Evolutionary conservation across 2,888 invertebrate genomes (phyloP).

Genomic region (Lasioglossum vierecki): DNA sequence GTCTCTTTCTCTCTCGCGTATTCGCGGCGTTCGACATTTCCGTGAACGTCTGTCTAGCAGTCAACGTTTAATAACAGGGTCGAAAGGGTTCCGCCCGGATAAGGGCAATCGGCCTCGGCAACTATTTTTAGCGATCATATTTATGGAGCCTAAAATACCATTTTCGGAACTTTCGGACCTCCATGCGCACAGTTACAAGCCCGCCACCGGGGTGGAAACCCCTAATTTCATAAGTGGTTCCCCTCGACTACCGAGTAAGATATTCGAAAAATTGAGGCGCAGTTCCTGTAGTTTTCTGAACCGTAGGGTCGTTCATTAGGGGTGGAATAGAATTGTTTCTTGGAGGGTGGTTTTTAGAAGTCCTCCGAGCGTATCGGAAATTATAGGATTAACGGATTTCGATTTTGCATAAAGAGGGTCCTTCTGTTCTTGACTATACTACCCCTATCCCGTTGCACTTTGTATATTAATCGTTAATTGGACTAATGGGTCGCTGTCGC

Average conservation of each 20-base stretch:
- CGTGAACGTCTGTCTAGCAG: constrained; percentile 2
- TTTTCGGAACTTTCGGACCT: not conserved
- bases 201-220: not conserved
- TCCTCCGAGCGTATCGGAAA: not conserved
- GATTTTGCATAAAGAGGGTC: not conserved
- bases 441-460: not conserved
- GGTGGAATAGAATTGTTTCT: not conserved
- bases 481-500: not conserved
- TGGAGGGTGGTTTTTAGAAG: not conserved
- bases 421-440: not conserved
- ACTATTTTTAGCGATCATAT: constrained; percentile 6
- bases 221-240: not conserved
- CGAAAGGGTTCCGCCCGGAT: not conserved
- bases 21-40: not conserved
- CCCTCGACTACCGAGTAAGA: not conserved
- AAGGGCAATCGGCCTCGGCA: constrained; percentile 4
- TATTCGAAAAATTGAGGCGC: not conserved
- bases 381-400: not conserved
- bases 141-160: not conserved
- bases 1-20: not conserved
- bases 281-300: not conserved
- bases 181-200: not conserved
- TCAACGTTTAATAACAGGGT: constrained; percentile 4
- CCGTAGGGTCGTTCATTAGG: not conserved
- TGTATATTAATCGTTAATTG: not conserved